Base-by-base conservation (phyloP, 2,113 vertebrate genomes). In the Australoheros scitulus region DNA sequence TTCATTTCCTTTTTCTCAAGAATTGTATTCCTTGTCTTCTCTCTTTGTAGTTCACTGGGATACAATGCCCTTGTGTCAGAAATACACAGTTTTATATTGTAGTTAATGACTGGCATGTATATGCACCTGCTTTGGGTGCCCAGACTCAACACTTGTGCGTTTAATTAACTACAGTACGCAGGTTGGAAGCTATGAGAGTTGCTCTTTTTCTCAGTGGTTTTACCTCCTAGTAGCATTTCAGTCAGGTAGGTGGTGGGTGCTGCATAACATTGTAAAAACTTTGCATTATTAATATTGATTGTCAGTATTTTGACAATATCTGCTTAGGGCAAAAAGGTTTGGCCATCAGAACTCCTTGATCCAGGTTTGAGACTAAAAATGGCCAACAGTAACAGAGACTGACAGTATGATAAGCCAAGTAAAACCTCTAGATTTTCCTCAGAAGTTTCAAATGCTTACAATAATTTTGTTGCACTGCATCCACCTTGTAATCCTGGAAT, bases 101-200 rank as follows among this genome's bases (percentile, higher is more conserved):
- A 34, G 43, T n/a, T 83, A 78, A 81, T 61, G 64, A 76, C 74
- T 70, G 3, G 2, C 52, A 64, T 84, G 22, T 55, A 43, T 60
- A 52, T 72, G 17, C 17, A 26, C 4, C 59, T 29, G 56, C 50
- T 81, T 61, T 84, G 77, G 57, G 11, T 65, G 36, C 38, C 13
- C 38, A 9, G 13, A 47, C n/a, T 68, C n/a, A 55, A 24, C 38
- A 68, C 43, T 47, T 79, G 17, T 60, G 55, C 17, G 43, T 61
- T 3, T 18, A 79, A 83, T 65, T 80, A 76, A 61, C 41, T 63
- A 26, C 29, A 17, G 7, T 18, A 26, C 36, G 24, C 36, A 80
- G 55, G 47, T 2, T 76, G 58, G 43, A 74, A 41, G 22, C 22
- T 32, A 22, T 29, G 7, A 64, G 63, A 26, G 52, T 65, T 41